Base-by-base conservation (phyloP, 2,888 invertebrate genomes). In the Apotomis capreana region DNA sequence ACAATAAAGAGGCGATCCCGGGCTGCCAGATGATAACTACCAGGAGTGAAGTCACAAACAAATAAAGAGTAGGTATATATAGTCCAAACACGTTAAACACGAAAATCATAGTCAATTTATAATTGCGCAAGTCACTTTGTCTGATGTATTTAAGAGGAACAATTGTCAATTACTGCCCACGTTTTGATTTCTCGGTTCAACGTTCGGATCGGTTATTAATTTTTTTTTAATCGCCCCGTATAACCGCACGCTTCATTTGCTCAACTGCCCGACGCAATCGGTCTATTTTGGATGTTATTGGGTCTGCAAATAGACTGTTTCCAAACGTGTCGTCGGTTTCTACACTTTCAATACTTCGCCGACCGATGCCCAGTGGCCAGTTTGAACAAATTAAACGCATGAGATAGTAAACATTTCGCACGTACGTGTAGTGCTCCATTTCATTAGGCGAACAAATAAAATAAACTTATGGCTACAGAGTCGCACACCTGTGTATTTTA, bases 41-140 rank as follows among this genome's bases (percentile, higher is more conserved):
- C 57, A 65, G 65, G 57, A 65, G 46, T 65, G 65, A 57, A 65
- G 46, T 65, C 65, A 65, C 44, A 67, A 73, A 73, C 81, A 83
- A 79, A 78, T 78, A 77, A 70, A 81, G 81, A 81, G 84, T 85
- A 84, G 86, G 26, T 87, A 85, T 83, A 82, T 44, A 84, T 86
- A 83, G 61, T 13, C 55, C 61, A 4, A 8, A 55, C 26, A 6
- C 15, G 44, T 64, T 5, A 3, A 64, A 26, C 1, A 57, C 57
- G 44, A 55, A 64, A 54, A 64, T 64, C 54, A 44, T 44, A 26
- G 44, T 65, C 46, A 65, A 65, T 65, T 65, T 65, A 46, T 65
- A 46, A 55, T 65, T 65, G 36, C 65, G 65, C 65, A 65, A 65
- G 65, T 57, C 65, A 65, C 46, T 65, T 65, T 55, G 64, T 65